Percentiles rank a stretch among this genome's conserved stretches.
phyloP scores from a whole-genome alignment of 2,113 vertebrate genomes.

The Coptodon rendalli region DNA sequence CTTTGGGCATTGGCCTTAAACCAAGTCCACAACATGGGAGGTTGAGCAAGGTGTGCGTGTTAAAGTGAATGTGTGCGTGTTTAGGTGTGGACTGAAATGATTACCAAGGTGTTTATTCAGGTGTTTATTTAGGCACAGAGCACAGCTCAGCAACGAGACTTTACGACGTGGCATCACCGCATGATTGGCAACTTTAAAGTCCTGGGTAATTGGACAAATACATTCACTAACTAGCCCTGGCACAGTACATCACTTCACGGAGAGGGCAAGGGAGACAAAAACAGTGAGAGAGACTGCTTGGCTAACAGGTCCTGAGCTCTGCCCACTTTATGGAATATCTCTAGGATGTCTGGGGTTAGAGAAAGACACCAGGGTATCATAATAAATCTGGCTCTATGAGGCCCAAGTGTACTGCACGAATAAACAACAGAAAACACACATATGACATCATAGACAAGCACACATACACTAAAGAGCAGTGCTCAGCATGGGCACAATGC shows the following conservation, averaged over 20 bases:
- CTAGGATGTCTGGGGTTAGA: conserved; percentile 36
- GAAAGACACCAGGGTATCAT: conserved; percentile 41
- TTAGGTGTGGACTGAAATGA: conserved; percentile 49
- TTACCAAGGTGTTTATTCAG: conserved; percentile 66
- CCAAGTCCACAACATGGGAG: conserved; percentile 18
- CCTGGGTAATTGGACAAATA: conserved; percentile 54
- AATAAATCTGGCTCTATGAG: conserved; percentile 33
- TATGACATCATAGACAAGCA: background rate
- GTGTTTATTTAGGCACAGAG: conserved; percentile 62
- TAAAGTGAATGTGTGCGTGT: conserved; percentile 15
- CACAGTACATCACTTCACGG: conserved; percentile 11
- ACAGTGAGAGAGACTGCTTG: conserved; percentile 9
- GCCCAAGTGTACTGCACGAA: conserved; percentile 1
- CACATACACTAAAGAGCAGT: background rate
- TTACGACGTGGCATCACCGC: conserved; percentile 59
- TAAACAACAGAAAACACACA: conserved; percentile 22
- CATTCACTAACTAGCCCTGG: conserved; percentile 50
- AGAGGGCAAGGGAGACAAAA: background rate
- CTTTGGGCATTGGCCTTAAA: conserved; percentile 4
- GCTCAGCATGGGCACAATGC: conserved; percentile 26
- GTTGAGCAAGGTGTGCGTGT: conserved; percentile 30
- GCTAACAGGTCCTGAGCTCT: conserved; percentile 49
- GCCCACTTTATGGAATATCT: conserved; percentile 44
- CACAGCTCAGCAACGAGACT: conserved; percentile 35
- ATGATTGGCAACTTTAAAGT: conserved; percentile 60